Evolutionary conservation across 2,797 vertebrate species (phyloP).

Genomic region (Podarcis siculus): DNA sequence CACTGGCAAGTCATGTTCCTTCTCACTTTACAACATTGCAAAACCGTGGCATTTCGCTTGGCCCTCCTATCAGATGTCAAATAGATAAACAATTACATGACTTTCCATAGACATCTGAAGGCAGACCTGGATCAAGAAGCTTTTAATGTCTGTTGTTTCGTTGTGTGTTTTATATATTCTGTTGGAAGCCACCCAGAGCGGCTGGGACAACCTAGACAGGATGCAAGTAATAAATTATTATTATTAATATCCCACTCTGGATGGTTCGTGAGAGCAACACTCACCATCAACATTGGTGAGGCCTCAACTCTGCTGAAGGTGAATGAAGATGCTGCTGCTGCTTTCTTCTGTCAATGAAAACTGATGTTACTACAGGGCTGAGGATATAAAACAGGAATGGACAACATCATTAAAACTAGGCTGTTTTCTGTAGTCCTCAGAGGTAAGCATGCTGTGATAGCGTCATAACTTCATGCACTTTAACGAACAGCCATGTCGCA

Average conservation of each 20-base stretch:
- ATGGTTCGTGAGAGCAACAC: conserved; percentile 56
- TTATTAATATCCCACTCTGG: conserved; percentile 12
- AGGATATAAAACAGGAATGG: not conserved
- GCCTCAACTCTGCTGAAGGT: conserved; percentile 64
- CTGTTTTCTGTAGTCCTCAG: not conserved
- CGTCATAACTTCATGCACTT: too few relatives aligned
- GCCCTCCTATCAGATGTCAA: too few relatives aligned
- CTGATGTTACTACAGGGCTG: not conserved
- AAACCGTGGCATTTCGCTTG: not conserved
- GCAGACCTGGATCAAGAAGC: too few relatives aligned
- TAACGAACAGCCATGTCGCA: not conserved
- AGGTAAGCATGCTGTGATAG: too few relatives aligned
- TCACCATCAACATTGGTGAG: conserved; percentile 56
- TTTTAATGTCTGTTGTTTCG: too few relatives aligned
- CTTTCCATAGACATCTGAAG: too few relatives aligned
- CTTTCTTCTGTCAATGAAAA: not conserved
- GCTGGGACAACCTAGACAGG: too few relatives aligned
- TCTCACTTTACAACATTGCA: not conserved
- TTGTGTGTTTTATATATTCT: too few relatives aligned
- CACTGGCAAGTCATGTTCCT: not conserved
- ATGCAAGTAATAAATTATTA: too few relatives aligned
- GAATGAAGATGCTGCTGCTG: conserved; percentile 61
- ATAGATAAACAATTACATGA: too few relatives aligned
- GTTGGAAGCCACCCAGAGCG: too few relatives aligned
- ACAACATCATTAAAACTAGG: not conserved